These are phyloP conservation scores for Apteryx mantelli DNA, from an alignment of 2,113 vertebrate genomes.

Conservation along the genomic window DNA sequence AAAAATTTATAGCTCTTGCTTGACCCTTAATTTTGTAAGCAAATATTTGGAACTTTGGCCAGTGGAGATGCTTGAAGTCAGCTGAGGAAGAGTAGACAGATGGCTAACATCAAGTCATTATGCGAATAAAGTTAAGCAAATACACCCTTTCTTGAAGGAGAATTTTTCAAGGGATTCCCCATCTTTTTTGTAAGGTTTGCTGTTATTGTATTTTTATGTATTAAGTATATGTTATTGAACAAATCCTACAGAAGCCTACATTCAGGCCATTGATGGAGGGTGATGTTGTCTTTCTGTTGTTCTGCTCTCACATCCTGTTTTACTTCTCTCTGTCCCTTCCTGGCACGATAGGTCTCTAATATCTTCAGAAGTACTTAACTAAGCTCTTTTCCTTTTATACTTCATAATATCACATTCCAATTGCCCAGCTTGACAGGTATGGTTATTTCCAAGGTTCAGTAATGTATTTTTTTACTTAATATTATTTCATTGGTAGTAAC, in stretches of 20 bases:
- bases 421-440: neutral
- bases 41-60: neutral
- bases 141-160: neutral
- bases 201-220: neutral
- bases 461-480: neutral
- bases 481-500: conserved; percentile 12
- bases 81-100: neutral
- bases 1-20: neutral
- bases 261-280: fast-evolving
- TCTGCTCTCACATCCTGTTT: neutral
- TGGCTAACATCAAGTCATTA: neutral
- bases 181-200: neutral
- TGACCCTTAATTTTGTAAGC: neutral
- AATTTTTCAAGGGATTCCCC: neutral
- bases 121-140: neutral
- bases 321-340: neutral
- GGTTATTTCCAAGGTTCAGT: neutral
- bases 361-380: neutral
- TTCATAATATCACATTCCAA: neutral
- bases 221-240: neutral
- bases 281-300: neutral
- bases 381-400: neutral
- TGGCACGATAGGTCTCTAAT: neutral
- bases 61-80: neutral
- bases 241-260: neutral